Evolutionary conservation across 2,797 vertebrate species (phyloP).

Genomic region (Gadopsis marmoratus): DNA sequence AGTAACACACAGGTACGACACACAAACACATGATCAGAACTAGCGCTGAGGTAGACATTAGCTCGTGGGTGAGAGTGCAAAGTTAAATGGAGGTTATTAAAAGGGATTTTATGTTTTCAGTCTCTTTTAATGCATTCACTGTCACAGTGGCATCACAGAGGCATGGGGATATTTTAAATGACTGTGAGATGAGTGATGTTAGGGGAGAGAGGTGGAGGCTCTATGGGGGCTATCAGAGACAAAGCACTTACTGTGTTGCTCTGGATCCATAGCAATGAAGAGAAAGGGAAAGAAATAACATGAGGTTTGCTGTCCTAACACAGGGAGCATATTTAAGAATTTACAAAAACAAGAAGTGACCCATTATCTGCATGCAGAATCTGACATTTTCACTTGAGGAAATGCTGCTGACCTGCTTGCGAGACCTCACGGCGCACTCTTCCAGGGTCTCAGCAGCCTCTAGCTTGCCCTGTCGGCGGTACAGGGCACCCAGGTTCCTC

Average conservation of each 20-base stretch:
- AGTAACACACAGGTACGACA: conserved; percentile 32
- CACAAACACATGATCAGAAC: conserved; percentile 17
- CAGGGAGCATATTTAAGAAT: conserved; percentile 17
- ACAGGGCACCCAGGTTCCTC: conserved; percentile 95
- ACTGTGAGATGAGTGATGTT: conserved; percentile 71
- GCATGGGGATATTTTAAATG: conserved; percentile 38
- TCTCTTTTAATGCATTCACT: conserved; percentile 18
- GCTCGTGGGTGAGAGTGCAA: conserved; percentile 13
- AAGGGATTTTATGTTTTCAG: conserved; percentile 30
- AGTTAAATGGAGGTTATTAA: conserved; percentile 52
- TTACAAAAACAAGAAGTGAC: conserved; percentile 24
- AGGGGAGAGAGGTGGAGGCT: conserved; percentile 54
- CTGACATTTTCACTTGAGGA: not conserved
- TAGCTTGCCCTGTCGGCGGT: conserved; percentile 94
- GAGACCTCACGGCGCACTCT: conserved; percentile 91
- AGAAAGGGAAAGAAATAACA: conserved; percentile 77
- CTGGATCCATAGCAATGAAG: conserved; percentile 84
- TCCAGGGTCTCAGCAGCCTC: conserved; percentile 94
- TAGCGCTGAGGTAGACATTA: not conserved
- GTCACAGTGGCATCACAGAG: conserved; percentile 25
- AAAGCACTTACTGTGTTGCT: conserved; percentile 88
- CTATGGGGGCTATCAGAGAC: conserved; percentile 61
- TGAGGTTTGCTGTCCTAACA: conserved; percentile 69
- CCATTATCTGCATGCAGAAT: conserved; percentile 25
- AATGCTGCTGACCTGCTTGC: conserved; percentile 87